These are phyloP conservation scores for Perca flavescens DNA, from an alignment of 2,113 vertebrate genomes.

Conservation along the genomic window DNA sequence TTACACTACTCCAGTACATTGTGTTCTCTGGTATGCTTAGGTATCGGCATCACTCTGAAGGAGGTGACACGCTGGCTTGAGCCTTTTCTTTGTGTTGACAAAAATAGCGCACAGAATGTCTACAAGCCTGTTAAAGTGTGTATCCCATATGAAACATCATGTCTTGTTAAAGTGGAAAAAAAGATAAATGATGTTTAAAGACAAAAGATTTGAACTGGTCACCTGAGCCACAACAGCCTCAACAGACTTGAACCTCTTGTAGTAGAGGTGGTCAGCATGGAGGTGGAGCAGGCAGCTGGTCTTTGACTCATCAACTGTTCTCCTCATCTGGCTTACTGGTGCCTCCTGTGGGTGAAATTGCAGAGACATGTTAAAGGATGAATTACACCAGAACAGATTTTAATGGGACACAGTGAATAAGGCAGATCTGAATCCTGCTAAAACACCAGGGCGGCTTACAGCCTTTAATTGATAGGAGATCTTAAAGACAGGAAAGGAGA, in stretches of 20 bases:
- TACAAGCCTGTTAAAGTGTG: neutral
- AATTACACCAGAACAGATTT: neutral
- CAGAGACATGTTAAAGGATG: neutral
- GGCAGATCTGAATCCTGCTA: neutral
- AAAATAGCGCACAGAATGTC: neutral
- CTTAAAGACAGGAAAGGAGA: no score
- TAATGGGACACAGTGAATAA: neutral
- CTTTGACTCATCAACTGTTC: constrained; percentile 81
- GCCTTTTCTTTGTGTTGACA: neutral
- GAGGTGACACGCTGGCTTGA: neutral
- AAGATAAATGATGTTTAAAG: neutral
- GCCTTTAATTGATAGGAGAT: no score
- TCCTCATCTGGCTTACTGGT: constrained; percentile 62
- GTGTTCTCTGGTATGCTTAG: constrained; percentile 18
- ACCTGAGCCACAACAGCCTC: constrained; percentile 88
- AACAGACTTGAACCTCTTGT: constrained; percentile 81
- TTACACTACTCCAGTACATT: neutral
- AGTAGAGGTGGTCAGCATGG: constrained; percentile 84
- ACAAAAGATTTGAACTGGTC: neutral
- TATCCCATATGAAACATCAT: neutral
- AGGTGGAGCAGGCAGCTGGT: constrained; percentile 86
- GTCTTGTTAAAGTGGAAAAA: neutral
- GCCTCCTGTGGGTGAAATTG: constrained; percentile 70
- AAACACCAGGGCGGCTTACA: neutral
- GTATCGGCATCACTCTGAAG: neutral